A percentile compares a stretch with the other conserved stretches of the same genome.
Evolutionary conservation across 2,797 vertebrate genomes (phyloP).

Genomic region (Sternarchorhynchus goeldii): DNA sequence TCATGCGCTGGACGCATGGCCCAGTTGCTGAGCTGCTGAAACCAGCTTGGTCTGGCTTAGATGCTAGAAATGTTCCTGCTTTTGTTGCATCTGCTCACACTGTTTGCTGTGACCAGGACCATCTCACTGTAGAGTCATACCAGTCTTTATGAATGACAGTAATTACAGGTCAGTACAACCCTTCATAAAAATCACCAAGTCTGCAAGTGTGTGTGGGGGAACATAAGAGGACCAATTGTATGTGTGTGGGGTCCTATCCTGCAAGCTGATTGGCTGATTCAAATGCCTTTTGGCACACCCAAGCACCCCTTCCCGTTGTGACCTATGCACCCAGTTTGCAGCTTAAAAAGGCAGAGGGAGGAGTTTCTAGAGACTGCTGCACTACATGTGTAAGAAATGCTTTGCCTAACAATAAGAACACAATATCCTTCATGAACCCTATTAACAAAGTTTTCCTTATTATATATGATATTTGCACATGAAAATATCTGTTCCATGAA

Average conservation of each 20-base stretch:
- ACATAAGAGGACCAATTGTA: slow-evolving; percentile 24
- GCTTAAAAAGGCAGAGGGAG: slow-evolving; percentile 15
- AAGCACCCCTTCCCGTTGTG: slow-evolving; percentile 1
- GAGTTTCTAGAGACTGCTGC: slow-evolving; percentile 60
- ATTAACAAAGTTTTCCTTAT: background rate
- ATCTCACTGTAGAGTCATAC: too few species aligned
- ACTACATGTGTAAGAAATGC: slow-evolving; percentile 59
- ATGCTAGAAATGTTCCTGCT: too few species aligned
- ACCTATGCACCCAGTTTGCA: slow-evolving; percentile 16
- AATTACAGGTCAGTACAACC: too few species aligned
- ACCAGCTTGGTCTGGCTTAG: too few species aligned
- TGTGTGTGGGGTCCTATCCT: slow-evolving; percentile 23
- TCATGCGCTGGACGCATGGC: too few species aligned
- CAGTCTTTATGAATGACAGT: too few species aligned
- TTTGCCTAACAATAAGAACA: slow-evolving; percentile 22
- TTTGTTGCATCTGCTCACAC: too few species aligned
- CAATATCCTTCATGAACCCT: slow-evolving; percentile 16
- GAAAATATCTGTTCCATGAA: background rate
- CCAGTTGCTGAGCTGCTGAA: too few species aligned
- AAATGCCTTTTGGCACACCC: background rate
- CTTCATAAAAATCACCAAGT: slow-evolving; percentile 5
- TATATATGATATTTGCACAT: background rate
- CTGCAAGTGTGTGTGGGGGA: slow-evolving; percentile 22
- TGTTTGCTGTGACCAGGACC: too few species aligned
- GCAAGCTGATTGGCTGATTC: background rate